Percentiles rank a stretch among this genome's conserved stretches.
Evolutionary conservation across 30 jellyfish, hydroid and myxozoan species (phyloP).

Genomic region (Rhopilema esculentum): DNA sequence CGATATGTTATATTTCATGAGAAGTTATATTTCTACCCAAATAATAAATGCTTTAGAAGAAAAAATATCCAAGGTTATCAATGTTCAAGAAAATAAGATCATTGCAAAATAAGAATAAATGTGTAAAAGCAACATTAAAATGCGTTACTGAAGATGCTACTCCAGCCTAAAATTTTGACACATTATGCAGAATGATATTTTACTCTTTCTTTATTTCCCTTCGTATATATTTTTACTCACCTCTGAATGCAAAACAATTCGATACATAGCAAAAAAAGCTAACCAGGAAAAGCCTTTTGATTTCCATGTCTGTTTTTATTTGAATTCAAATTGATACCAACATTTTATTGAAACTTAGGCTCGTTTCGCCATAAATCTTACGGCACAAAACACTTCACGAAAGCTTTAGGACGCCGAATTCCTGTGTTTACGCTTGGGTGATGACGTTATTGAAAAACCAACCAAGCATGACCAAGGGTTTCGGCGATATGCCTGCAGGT

Average conservation of each 20-base stretch:
- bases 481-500: conserved; percentile 50
- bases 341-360: background rate
- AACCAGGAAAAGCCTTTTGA: background rate
- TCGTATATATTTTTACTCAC: background rate
- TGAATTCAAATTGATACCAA: conserved; percentile 8
- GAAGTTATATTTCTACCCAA: too few relatives aligned
- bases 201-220: background rate
- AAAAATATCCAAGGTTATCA: too few relatives aligned
- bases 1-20: too few relatives aligned
- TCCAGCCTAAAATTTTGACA: background rate
- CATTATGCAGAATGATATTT: conserved; percentile 25
- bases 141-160: too few relatives aligned
- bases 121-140: too few relatives aligned
- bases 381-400: too few relatives aligned
- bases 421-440: conserved; percentile 65
- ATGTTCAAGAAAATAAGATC: too few relatives aligned
- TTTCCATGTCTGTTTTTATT: background rate
- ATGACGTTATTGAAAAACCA: conserved; percentile 56
- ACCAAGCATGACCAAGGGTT: conserved; percentile 52
- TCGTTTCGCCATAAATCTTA: conserved; percentile 14
- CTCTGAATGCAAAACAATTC: conserved; percentile 13
- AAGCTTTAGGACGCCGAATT: background rate
- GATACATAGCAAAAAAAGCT: background rate
- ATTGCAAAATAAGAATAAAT: too few relatives aligned
- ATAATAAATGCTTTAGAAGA: too few relatives aligned